Evolutionary conservation across 1,140 invertebrate species (phyloP).

Genomic region (Zaprionus davidi): DNA sequence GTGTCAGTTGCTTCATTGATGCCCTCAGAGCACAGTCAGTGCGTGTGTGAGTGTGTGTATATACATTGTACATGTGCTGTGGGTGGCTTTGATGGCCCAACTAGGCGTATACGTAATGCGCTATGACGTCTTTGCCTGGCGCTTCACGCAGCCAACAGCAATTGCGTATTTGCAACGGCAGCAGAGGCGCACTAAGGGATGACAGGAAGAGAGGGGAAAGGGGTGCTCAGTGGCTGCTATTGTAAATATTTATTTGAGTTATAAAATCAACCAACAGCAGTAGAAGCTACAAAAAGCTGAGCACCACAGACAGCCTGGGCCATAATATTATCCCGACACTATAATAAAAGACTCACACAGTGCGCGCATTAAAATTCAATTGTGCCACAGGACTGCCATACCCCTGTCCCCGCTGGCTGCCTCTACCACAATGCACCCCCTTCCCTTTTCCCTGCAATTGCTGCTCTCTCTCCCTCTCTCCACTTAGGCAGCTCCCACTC

Average conservation of each 20-base stretch:
- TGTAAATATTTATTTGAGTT: constrained; percentile 34
- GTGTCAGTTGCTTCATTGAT: constrained; percentile 64
- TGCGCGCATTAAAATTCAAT: constrained; percentile 23
- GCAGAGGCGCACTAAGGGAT: background rate
- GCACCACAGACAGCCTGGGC: background rate
- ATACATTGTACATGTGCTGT: constrained; percentile 8
- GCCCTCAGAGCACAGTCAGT: constrained; percentile 12
- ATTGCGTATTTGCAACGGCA: constrained; percentile 33
- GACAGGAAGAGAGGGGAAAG: background rate
- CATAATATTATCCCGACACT: background rate
- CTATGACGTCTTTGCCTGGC: constrained; percentile 73
- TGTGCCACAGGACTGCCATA: background rate
- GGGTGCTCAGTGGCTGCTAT: background rate
- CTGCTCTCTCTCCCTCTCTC: background rate
- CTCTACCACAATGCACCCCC: background rate
- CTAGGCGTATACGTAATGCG: constrained; percentile 75
- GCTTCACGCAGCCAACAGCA: constrained; percentile 4
- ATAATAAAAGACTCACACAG: constrained; percentile 8
- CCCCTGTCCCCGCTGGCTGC: background rate
- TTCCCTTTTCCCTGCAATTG: background rate
- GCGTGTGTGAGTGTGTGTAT: background rate
- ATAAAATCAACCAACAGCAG: constrained; percentile 14
- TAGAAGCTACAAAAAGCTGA: background rate
- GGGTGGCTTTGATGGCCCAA: constrained; percentile 8
- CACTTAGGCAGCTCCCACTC: background rate